These are phyloP conservation scores for Agapostemon virescens DNA, from an alignment of 2,888 invertebrate species.

Conservation along the genomic window DNA sequence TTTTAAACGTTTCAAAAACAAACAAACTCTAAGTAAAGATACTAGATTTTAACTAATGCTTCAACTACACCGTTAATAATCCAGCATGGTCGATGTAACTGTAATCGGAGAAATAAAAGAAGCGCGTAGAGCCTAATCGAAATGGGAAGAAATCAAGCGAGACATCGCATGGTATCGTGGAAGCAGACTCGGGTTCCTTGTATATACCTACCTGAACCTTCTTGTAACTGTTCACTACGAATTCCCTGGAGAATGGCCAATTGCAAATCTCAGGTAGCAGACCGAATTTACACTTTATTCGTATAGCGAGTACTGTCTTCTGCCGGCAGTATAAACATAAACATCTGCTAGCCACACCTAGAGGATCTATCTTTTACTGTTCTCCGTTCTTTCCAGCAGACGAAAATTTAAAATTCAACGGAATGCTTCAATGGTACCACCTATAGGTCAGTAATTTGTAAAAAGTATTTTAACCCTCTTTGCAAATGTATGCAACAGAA, in stretches of 20 bases:
- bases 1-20: no score
- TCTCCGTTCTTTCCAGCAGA: constrained; percentile 9
- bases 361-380: constrained; percentile 29
- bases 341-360: constrained; percentile 48
- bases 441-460: no score
- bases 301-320: constrained; percentile 35
- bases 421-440: constrained; percentile 39
- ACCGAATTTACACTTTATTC: constrained; percentile 59
- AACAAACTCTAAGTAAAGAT: not conserved
- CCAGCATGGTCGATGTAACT: not conserved
- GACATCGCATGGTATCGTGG: constrained; percentile 31
- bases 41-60: not conserved
- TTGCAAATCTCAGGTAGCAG: constrained; percentile 44
- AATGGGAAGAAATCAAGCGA: constrained; percentile 31
- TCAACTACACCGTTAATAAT: not conserved
- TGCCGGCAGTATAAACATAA: not conserved
- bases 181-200: not conserved
- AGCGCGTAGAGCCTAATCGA: constrained; percentile 11
- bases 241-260: constrained; percentile 42
- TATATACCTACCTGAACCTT: constrained; percentile 30
- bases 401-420: constrained; percentile 12
- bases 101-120: not conserved
- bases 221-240: constrained; percentile 45
- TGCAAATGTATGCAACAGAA: no score
- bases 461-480: no score